phyloP scores from a whole-genome alignment of 1,140 invertebrate genomes.

The Laodelphax striatellus region DNA sequence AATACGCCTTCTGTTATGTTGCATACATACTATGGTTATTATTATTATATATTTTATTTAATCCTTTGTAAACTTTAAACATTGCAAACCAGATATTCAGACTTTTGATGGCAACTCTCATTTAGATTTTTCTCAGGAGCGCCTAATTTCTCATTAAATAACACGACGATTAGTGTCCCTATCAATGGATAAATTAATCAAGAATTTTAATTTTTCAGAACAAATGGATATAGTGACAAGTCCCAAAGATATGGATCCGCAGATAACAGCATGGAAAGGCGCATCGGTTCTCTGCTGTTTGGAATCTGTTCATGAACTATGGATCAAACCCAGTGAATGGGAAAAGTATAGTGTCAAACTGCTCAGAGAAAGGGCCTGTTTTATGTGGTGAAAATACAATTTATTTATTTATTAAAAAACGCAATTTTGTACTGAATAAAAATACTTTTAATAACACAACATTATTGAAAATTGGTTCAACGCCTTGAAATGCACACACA shows the following conservation, averaged over 20 bases:
- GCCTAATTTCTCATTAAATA: too few relatives aligned
- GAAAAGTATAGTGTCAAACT: slow-evolving; percentile 70
- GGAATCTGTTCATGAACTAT: slow-evolving; percentile 86
- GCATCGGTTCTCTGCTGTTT: slow-evolving; percentile 84
- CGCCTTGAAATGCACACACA: too few relatives aligned
- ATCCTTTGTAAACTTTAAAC: too few relatives aligned
- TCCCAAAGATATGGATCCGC: slow-evolving; percentile 82
- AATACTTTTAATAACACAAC: neutral
- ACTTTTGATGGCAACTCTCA: too few relatives aligned
- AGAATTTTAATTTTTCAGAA: slow-evolving; percentile 36
- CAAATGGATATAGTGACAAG: slow-evolving; percentile 71
- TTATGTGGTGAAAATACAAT: slow-evolving; percentile 52
- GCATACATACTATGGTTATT: too few relatives aligned
- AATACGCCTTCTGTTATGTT: too few relatives aligned
- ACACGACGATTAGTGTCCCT: too few relatives aligned
- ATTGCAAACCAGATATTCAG: too few relatives aligned
- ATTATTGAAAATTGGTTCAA: neutral
- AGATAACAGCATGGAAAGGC: slow-evolving; percentile 86
- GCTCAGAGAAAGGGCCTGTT: slow-evolving; percentile 74
- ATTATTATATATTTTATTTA: too few relatives aligned
- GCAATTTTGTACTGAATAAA: neutral
- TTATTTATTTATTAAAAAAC: too few relatives aligned
- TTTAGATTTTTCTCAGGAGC: too few relatives aligned
- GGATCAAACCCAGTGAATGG: slow-evolving; percentile 83
- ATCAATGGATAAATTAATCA: too few relatives aligned